Conservation (phyloP, 2,113 vertebrate genomes). For the Phaethon lepturus region DNA sequence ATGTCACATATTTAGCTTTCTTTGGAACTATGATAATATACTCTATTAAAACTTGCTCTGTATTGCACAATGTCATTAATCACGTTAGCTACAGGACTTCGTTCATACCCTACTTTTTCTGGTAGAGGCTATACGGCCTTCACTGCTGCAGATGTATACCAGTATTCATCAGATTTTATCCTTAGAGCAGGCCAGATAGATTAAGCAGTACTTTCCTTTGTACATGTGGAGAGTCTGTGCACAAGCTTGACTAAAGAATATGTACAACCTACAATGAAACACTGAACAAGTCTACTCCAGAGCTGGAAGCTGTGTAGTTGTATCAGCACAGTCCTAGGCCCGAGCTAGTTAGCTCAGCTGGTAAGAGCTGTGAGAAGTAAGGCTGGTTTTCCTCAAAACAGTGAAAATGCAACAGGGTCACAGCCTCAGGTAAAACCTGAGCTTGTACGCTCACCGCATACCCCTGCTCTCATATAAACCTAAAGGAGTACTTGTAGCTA, state of each 20-base stretch:
- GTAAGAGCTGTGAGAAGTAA: background rate
- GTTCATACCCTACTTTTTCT: background rate
- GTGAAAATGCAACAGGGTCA: background rate
- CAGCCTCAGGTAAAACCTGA: background rate
- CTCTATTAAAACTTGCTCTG: background rate
- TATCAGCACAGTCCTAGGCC: background rate
- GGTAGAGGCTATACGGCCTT: background rate
- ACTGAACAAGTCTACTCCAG: background rate
- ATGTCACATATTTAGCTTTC: background rate
- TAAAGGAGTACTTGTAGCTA: background rate
- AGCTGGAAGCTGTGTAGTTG: background rate
- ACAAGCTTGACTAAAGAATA: background rate
- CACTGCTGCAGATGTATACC: background rate
- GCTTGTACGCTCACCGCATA: background rate
- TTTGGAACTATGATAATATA: background rate
- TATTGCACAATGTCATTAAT: background rate
- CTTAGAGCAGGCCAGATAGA: background rate
- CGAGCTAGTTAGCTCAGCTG: background rate
- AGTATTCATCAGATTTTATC: background rate
- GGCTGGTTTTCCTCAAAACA: background rate
- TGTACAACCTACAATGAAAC: background rate
- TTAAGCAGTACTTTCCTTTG: background rate
- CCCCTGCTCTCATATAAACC: background rate
- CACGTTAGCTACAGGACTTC: background rate
- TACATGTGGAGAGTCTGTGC: accelerated